Evolutionary conservation across 2,113 vertebrate species (phyloP), one percentile per base, ranked within the genome.

Genomic region (Lichenostomus cassidix): DNA sequence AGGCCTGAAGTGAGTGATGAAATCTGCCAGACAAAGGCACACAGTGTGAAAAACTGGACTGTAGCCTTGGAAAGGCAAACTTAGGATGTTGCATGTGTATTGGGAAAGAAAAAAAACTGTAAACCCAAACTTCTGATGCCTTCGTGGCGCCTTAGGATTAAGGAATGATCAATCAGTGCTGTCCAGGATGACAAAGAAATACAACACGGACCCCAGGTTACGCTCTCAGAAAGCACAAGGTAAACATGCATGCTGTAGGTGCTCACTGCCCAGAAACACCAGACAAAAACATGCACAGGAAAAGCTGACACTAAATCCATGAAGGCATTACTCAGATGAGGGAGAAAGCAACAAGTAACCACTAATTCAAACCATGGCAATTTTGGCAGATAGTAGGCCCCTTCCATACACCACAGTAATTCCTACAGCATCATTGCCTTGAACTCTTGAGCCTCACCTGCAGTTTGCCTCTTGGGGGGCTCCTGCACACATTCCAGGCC

Each of bases 81-180:
- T 33, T 52, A 39, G n/a, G 41, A 87, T 52, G 22, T 6, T 78
- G 24, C 15, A 31, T 33, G 29, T 29, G 10, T 50, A 62, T 17
- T 4, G 12, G 15, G 20, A 82, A 79, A 71, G 21, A 76, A 64
- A 41, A 49, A 42, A 58, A 50, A 1, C 5, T 24, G 15, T 35
- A 82, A 82, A 12, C 2, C 5, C 35, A 74, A 88, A 60, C 15
- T 60, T 62, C 37, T 56, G 10, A 63, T 56, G 31, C 41, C 58
- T 69, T 71, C 22, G 25, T 75, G n/a, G 27, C 31, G 14, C 16
- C 9, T 56, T n/a, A 46, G 46, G n/a, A 76, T 60, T 90, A 78
- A 37, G 23, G 47, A 64, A 82, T 1, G 2, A 67, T 9, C 0
- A 1, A 50, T 27, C 29, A 49, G 3, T 20, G n/a, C 5, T 10